Evolutionary conservation across 2,888 invertebrate species (phyloP), one percentile per base, ranked within the genome.

Genomic region (Yponomeuta malinellus): DNA sequence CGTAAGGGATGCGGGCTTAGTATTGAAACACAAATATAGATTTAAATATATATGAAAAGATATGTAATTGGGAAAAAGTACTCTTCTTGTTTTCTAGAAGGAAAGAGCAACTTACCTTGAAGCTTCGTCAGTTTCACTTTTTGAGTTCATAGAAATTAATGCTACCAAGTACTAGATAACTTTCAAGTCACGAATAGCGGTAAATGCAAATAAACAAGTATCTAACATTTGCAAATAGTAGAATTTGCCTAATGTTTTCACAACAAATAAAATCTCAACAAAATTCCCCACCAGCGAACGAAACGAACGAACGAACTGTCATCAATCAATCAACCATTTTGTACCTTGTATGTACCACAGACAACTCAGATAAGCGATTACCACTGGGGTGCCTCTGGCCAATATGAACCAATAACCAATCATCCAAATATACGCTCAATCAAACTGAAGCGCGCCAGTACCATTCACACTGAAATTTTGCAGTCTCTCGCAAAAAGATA

Each of bases 111-210:
- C 76, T 89, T 90, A 92, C 92, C 92, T 93, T 90, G 92, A 92
- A 93, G 92, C 92, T 91, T 91, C 92, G 91, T 89, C 92, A 87
- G 88, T 85, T 86, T 91, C 89, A 85, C 91, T 89, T 87, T 90
- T 90, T 77, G 92, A 86, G 92, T 90, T 93, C 92, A 93, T 93
- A 92, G 92, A 92, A 92, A 89, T 82, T 80, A 81, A 81, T 86
- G 79, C 80, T 86, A 77, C 82, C 74, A 75, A 79, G 81, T 79
- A 79, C 80, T 83, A 83, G 83, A 79, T 79, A 84, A 81, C 81
- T 79, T 80, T 78, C 82, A 82, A 82, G 77, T 75, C 75, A 59
- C 76, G 74, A 76, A 78, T 78, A 78, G 80, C 82, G 79, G 84
- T 81, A 85, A 84, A 86, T 83, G 76, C 80, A 81, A 77, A 73